Evolutionary conservation across 1,140 invertebrate species (phyloP), one percentile per base, ranked within the genome.

Genomic region (Listronotus bonariensis): DNA sequence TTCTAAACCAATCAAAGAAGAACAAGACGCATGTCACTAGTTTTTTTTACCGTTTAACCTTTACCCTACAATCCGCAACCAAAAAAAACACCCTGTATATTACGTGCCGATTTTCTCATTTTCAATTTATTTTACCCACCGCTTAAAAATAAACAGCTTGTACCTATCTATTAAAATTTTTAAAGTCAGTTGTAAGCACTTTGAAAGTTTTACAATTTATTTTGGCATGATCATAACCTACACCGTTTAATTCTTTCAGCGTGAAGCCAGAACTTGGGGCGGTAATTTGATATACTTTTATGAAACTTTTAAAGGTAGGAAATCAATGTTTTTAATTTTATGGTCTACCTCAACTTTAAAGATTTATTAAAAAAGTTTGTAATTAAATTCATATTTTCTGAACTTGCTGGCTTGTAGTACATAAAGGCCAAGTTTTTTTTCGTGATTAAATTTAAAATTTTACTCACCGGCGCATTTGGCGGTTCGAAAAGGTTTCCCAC

Each of bases 251-350:
- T 43, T 56, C 40, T 56, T 56, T 56, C 15, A 45, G 40, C 54
- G 54, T 45, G 18, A 56, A 56, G 40, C 41, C 18, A n/a, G 18
- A 17, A 18, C 54, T 26, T 42, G 6, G 34, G 40, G 3, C 54
- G 41, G 54, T 56, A 56, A 56, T 56, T 56, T 56, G 54, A 32
- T 43, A 56, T 42, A 56, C 54, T 56, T 32, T 43, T 36, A 36
- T 14, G 18, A 56, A 56, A 56, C 17, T 56, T 43, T 43, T 45
- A 43, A 56, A 56, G 54, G 54, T 56, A 43, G 40, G 54, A 56
- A 45, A 43, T 56, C 54, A 56, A 45, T 56, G 54, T 56, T 56
- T 56, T 56, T 43, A 56, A 56, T 56, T 56, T 56, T 56, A 17
- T 45, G 41, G 41, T 56, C 41, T 32, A 43, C 54, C 54, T 9